Evolutionary conservation across 2,797 vertebrate genomes (phyloP).

Genomic region (Paedocypris micromegethes): DNA sequence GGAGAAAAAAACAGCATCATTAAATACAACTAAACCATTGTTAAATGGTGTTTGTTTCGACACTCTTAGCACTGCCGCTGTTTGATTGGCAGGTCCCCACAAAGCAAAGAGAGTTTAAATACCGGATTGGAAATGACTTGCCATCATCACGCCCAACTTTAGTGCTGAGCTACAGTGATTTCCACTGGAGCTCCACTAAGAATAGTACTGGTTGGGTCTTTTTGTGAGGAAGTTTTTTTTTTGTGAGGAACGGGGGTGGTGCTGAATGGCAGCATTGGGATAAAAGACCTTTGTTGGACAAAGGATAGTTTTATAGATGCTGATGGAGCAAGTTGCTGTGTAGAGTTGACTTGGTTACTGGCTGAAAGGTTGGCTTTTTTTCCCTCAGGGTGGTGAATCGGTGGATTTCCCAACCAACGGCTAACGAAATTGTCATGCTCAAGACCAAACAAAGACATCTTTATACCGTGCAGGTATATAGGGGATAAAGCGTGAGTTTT

Average conservation of each 20-base stretch:
- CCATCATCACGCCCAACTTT: slow-evolving; percentile 28
- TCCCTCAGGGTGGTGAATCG: slow-evolving; percentile 18
- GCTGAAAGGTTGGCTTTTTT: slow-evolving; percentile 24
- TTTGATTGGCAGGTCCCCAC: slow-evolving; percentile 18
- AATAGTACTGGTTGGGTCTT: slow-evolving; percentile 45
- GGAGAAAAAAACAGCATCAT: slow-evolving; percentile 6
- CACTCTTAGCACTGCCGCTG: slow-evolving; percentile 6
- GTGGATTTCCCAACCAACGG: background rate
- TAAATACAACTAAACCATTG: background rate
- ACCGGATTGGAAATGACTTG: slow-evolving; percentile 12
- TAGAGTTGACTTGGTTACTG: slow-evolving; percentile 46
- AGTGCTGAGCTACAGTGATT: slow-evolving; percentile 41
- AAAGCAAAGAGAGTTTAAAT: slow-evolving; percentile 18
- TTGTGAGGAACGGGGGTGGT: slow-evolving; percentile 32
- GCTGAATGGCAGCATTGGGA: slow-evolving; percentile 47
- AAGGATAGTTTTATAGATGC: slow-evolving; percentile 50
- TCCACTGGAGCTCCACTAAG: slow-evolving; percentile 24
- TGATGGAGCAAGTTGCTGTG: slow-evolving; percentile 47
- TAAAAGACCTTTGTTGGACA: slow-evolving; percentile 48
- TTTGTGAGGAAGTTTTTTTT: slow-evolving; percentile 45
- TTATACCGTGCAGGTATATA: no score
- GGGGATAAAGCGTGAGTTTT: no score
- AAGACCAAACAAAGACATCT: no score
- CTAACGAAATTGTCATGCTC: no score
- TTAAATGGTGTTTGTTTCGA: background rate